Base-by-base conservation (phyloP, 2,113 vertebrate genomes). In the Uropsilus gracilis region DNA sequence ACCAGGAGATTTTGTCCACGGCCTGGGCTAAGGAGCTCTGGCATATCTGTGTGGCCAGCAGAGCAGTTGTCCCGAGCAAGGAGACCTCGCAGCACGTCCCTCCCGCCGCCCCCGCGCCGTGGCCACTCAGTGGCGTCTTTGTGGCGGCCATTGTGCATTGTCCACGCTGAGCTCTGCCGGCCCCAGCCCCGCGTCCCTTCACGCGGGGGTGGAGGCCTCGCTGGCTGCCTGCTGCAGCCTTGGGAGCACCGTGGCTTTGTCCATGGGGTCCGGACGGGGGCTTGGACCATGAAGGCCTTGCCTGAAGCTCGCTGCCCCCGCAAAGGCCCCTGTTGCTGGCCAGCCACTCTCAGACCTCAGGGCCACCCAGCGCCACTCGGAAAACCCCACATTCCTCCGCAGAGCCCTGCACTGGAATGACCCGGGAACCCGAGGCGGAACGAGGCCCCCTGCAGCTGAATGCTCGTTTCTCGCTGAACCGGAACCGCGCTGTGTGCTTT, bases 1-100 rank as follows among this genome's bases (percentile, higher is more conserved):
- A 64, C 46, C 0, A 0, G 59, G 66, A 46, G 48, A 77, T 28
- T 30, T 76, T 94, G n/a, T 82, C 93, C 88, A 81, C 2, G 0
- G 75, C 73, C 87, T 28, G 71, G 93, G 92, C 95, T 92, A 96
- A 53, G 91, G 66, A 96, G 94, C 83, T 96, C 96, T 98, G 75
- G 97, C 97, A 98, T 98, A 98, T 97, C 98, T 98, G 89, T 3
- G 96, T 95, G 94, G 98, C 97, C 81, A 92, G 96, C 97, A 91
- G 93, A 90, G 98, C 95, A 93, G 96, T 64, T 75, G 96, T 89
- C 92, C 95, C 53, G 18, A 98, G 98, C 98, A 98, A 98, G 97
- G 96, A 87, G 42, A 87, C 86, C 97, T 97, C 95, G 96, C 89
- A 98, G 96, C 86, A 77, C 95, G 93, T 92, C 50, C 92, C 83